Evolutionary conservation across 2,113 vertebrate genomes (phyloP), one percentile per base, ranked within the genome.

Genomic region (Calidris pugnax): DNA sequence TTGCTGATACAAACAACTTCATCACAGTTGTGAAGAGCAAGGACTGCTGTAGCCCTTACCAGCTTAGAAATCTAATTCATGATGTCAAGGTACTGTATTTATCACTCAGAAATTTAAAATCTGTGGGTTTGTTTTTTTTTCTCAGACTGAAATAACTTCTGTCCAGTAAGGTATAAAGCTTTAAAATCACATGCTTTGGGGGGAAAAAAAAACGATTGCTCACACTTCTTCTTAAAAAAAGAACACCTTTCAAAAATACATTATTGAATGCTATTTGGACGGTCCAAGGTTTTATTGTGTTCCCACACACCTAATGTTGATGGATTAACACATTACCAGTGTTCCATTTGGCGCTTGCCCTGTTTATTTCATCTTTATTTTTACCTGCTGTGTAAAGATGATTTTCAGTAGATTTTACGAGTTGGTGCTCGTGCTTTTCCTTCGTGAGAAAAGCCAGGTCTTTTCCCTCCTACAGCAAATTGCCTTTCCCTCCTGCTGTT

Each of bases 51-150:
- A 98, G 98, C 95, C 96, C 99, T 85, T 95, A 60, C 68, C 98
- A 99, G 82, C 97, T 98, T 5, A 96, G 98, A 62, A 95, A 90
- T 73, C 97, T 98, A 13, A 97, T 98, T 74, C 96, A 97, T 3
- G 98, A 98, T 91, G 97, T 99, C 35, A 98, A 99, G 98, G 99
- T 99, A 95, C 33, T 24, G 30, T 23, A 5, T 28, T 51, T 74
- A 28, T 67, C 64, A 83, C 27, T 85, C 59, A 33, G 73, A 64
- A 84, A 78, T 81, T 13, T 71, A 55, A 88, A 56, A 39, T 69
- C 28, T 6, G 10, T 37, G 35, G 47, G 47, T 7, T 3, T 12
- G 18, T 74, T 41, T 41, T 43, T 43, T 47, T 76, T 73, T 63
- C 83, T 87, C 60, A 87, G 19, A 68, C 26, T 78, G 47, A 85